Base-by-base conservation (phyloP, 2,797 vertebrate genomes). In the Brotula barbata region DNA sequence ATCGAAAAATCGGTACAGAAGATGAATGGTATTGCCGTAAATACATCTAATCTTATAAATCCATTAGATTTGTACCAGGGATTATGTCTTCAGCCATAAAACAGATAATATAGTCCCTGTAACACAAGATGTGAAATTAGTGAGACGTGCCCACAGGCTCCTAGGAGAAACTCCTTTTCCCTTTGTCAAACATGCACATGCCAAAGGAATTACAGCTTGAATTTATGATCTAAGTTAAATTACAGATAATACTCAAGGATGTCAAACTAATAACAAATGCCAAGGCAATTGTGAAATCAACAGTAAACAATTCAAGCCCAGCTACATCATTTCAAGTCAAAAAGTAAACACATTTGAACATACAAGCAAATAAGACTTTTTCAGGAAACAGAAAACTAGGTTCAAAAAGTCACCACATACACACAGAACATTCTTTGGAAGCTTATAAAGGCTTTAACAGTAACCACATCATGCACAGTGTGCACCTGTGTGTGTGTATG, bases 401-500 rank as follows among this genome's bases (percentile, higher is more conserved):
- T 67, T 71, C 73, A 48, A 21, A 50, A 62, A 68, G 75, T 56
- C 61, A 71, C 71, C 68, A 36, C 78, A 37, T 82, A 82, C 73
- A 85, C 69, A 43, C 39, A 70, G 48, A 72, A 75, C 75, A 85
- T 85, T 84, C 71, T 81, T 79, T 54, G 43, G 71, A 71, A 76
- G 81, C 74, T 81, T 87, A 80, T 81, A 75, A 88, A 81, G 58
- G 64, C 42, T 68, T 83, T 90, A 85, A 76, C 53, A 59, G 74
- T 82, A 85, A 84, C 75, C 82, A 73, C 81, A 81, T 61, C 60
- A 59, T 72, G 76, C 62, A 73, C 41, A 61, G 36, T 69, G 5
- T 36, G 50, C 55, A 55, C 20, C 47, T 28, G 34, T 68, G 68
- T 59, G 68, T 23, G 70, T 31, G 34, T 36, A 63, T 61, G 48